phyloP scores from a whole-genome alignment of 2,797 vertebrate genomes.

The Odontamblyopus lacepedii region DNA sequence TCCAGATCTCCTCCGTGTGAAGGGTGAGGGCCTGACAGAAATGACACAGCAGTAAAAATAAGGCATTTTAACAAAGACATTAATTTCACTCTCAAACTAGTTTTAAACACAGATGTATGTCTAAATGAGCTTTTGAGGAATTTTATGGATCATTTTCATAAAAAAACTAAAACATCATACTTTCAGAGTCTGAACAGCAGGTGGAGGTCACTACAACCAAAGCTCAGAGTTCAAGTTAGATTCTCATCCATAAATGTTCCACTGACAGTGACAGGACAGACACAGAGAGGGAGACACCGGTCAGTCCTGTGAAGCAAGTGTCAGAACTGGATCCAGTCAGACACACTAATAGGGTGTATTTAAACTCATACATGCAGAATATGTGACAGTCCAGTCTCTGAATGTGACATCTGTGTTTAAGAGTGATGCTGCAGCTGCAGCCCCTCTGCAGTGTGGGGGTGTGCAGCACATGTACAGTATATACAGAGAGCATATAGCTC shows the following conservation, averaged over 20 bases:
- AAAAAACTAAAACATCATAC: slow-evolving; percentile 52
- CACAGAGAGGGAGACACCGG: slow-evolving; percentile 12
- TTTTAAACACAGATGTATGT: not conserved
- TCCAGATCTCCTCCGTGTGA: slow-evolving; percentile 78
- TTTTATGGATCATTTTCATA: slow-evolving; percentile 47
- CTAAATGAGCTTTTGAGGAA: not conserved
- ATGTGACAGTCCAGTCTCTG: too few species aligned
- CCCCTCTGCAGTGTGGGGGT: slow-evolving; percentile 30
- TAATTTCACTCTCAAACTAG: not conserved
- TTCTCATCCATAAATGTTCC: slow-evolving; percentile 49
- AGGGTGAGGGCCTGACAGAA: slow-evolving; percentile 75
- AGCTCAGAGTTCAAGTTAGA: slow-evolving; percentile 60
- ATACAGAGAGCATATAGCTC: not conserved
- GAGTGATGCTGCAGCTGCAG: not conserved
- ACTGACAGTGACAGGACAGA: slow-evolving; percentile 46
- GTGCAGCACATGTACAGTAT: not conserved
- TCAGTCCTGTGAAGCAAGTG: too few species aligned
- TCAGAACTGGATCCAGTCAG: too few species aligned
- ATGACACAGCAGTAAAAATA: slow-evolving; percentile 49
- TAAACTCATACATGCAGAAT: not conserved
- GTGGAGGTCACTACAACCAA: slow-evolving; percentile 75
- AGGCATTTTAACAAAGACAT: slow-evolving; percentile 25
- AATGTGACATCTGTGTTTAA: slow-evolving; percentile 1
- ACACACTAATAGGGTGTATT: not conserved
- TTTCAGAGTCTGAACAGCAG: slow-evolving; percentile 75